A percentile compares a stretch with the other conserved stretches of the same genome.
Evolutionary conservation across 2,888 invertebrate species (phyloP).

Genomic region (Conchocele bisecta): DNA sequence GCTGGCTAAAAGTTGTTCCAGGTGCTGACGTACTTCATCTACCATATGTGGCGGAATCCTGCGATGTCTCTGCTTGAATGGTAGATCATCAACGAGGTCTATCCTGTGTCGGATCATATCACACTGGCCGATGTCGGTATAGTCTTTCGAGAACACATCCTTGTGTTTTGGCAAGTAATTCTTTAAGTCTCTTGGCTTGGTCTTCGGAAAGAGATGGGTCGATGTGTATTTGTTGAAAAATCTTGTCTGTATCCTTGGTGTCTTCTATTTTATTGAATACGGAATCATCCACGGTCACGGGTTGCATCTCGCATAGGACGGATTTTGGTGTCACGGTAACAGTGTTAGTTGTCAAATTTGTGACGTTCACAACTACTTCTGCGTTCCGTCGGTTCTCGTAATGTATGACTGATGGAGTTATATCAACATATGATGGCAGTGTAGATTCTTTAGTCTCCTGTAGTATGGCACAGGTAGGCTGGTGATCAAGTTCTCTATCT

Average conservation of each 20-base stretch:
- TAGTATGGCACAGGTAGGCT: too few relatives aligned
- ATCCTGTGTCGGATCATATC: constrained; percentile 31
- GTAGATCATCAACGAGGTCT: constrained; percentile 33
- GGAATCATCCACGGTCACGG: too few relatives aligned
- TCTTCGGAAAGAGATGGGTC: not conserved
- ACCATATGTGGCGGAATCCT: constrained; percentile 53
- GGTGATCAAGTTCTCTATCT: too few relatives aligned
- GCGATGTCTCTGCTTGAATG: constrained; percentile 50
- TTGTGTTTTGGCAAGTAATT: not conserved
- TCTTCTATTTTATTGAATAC: too few relatives aligned
- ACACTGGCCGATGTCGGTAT: constrained; percentile 30
- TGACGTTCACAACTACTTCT: too few relatives aligned
- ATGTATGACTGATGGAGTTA: too few relatives aligned
- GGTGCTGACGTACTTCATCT: constrained; percentile 48
- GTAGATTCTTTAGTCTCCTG: too few relatives aligned
- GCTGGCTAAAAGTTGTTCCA: constrained; percentile 46
- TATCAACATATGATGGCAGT: too few relatives aligned
- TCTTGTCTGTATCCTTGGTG: not conserved
- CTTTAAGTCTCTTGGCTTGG: not conserved
- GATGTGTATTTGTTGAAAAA: not conserved
- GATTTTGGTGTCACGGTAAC: too few relatives aligned
- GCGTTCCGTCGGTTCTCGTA: too few relatives aligned
- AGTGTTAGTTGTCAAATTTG: too few relatives aligned
- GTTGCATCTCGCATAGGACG: too few relatives aligned
- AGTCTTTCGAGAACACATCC: constrained; percentile 24